phyloP scores from a whole-genome alignment of 2,797 vertebrate species.

The Acrocephalus scirpaceus region DNA sequence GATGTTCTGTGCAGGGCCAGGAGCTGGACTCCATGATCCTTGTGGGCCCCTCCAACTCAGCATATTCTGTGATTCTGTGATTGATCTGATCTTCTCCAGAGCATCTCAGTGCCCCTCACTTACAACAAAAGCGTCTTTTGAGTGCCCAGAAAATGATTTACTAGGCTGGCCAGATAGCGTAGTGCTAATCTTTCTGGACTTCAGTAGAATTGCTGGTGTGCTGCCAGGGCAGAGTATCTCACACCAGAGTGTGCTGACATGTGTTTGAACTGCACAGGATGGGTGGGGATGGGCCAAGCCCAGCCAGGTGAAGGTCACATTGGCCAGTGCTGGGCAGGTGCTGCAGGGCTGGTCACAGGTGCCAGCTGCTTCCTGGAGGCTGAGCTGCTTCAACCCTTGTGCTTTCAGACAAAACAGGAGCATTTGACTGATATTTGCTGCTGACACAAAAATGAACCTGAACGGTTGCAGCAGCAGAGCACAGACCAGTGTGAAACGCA shows the following conservation, averaged over 20 bases:
- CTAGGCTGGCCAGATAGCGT: fast-evolving
- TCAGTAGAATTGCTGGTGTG: background rate
- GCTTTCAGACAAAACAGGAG: background rate
- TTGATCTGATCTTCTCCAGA: background rate
- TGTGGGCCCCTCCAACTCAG: background rate
- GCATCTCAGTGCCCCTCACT: background rate
- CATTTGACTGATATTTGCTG: background rate
- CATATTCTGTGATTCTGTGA: background rate
- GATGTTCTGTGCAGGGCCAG: background rate
- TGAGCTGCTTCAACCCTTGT: background rate
- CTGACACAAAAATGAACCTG: background rate
- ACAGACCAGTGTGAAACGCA: fast-evolving
- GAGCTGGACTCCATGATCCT: background rate
- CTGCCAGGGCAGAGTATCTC: background rate
- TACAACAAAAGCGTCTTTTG: background rate
- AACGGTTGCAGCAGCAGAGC: background rate
- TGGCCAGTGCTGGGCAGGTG: background rate
- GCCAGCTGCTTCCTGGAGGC: background rate
- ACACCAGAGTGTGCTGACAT: fast-evolving
- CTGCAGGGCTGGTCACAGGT: background rate
- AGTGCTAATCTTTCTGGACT: background rate
- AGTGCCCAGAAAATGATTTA: background rate
- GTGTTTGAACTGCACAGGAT: fast-evolving
- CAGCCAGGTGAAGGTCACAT: background rate
- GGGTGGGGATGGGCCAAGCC: background rate